These are phyloP conservation scores for Orthosia incerta DNA, from an alignment of 2,888 invertebrate genomes.

Conservation along the genomic window DNA sequence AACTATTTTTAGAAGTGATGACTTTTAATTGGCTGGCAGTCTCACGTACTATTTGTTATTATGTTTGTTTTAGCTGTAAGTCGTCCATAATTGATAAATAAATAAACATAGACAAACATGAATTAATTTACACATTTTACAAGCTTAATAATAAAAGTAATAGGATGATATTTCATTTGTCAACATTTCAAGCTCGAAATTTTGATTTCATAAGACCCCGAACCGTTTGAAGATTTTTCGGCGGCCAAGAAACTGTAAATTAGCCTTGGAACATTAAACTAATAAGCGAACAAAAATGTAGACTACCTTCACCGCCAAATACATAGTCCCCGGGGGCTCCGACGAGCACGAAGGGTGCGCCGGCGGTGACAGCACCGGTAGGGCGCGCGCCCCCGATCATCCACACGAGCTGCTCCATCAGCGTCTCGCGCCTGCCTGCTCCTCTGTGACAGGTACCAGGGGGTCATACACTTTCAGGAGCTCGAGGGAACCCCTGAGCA, in stretches of 20 bases:
- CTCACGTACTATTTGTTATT: too few relatives aligned
- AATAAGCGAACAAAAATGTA: background rate
- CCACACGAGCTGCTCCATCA: conserved; percentile 87
- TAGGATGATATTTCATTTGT: too few relatives aligned
- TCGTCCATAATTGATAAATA: too few relatives aligned
- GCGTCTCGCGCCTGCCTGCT: conserved; percentile 76
- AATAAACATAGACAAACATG: conserved; percentile 11
- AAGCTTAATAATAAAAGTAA: background rate
- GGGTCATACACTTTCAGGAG: conserved; percentile 23
- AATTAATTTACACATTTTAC: background rate
- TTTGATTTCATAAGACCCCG: too few relatives aligned
- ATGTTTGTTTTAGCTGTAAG: too few relatives aligned
- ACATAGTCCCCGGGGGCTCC: conserved; percentile 89
- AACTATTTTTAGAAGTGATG: too few relatives aligned
- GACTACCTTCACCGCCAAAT: conserved; percentile 86
- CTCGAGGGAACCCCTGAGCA: conserved; percentile 28
- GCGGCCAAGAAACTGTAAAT: too few relatives aligned
- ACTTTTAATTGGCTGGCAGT: too few relatives aligned
- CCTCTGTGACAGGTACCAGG: conserved; percentile 55
- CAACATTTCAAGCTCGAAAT: too few relatives aligned
- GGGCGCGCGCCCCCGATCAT: conserved; percentile 85
- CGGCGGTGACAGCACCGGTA: conserved; percentile 80
- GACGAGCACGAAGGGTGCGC: conserved; percentile 86
- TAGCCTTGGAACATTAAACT: too few relatives aligned
- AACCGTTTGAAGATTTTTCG: too few relatives aligned